Evolutionary conservation across 1,140 invertebrate genomes (phyloP).

Genomic region (Idris sp.): DNA sequence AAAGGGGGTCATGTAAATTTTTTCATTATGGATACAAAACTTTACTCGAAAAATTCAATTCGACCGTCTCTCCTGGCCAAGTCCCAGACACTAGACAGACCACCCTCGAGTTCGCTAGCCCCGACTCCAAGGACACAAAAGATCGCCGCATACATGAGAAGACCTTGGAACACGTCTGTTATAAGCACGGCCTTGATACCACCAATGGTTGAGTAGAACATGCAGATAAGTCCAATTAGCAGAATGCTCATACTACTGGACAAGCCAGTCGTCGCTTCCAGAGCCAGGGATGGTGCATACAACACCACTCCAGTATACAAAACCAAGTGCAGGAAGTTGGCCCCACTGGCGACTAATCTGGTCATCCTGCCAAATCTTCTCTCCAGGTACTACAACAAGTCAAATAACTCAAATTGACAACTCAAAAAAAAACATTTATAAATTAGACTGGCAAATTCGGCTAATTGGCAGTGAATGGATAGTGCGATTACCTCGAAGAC

Average conservation of each 20-base stretch:
- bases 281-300: constrained; percentile 93
- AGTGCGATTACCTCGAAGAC: constrained; percentile 86
- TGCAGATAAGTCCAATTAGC: constrained; percentile 87
- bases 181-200: constrained; percentile 94
- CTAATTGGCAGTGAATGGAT: constrained; percentile 48
- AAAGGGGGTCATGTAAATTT: too few species aligned
- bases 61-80: constrained; percentile 80
- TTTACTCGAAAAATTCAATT: constrained; percentile 69
- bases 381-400: constrained; percentile 86
- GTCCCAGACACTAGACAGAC: constrained; percentile 81
- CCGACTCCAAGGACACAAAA: constrained; percentile 74
- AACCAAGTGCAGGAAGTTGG: constrained; percentile 89
- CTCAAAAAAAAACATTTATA: too few species aligned
- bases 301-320: constrained; percentile 95
- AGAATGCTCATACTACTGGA: constrained; percentile 87
- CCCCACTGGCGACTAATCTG: constrained; percentile 85
- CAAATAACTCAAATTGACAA: too few species aligned
- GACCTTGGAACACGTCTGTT: constrained; percentile 90
- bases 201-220: constrained; percentile 93
- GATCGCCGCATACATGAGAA: constrained; percentile 85
- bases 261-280: constrained; percentile 93
- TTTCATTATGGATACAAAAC: too few species aligned
- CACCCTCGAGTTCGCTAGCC: constrained; percentile 83
- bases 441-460: constrained; percentile 5
- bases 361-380: constrained; percentile 85